These are phyloP conservation scores for Gymnocheta viridis DNA, from an alignment of 2,888 invertebrate species.

Conservation along the genomic window DNA sequence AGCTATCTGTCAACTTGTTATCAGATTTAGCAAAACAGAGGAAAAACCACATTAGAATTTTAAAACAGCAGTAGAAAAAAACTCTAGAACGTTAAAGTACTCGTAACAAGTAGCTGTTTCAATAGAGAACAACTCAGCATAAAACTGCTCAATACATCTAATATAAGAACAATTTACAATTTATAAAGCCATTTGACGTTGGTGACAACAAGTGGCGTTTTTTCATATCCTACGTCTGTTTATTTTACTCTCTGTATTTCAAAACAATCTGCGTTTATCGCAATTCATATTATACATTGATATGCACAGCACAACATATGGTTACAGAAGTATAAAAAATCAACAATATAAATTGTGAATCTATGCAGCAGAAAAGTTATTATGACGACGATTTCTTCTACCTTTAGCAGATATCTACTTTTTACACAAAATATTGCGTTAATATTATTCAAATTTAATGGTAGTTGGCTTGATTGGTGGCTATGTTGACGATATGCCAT, in stretches of 20 bases:
- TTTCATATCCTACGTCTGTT: slow-evolving; percentile 25
- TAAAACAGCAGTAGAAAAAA: slow-evolving; percentile 58
- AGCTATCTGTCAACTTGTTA: slow-evolving; percentile 69
- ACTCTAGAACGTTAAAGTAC: neutral
- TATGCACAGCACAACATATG: slow-evolving; percentile 60
- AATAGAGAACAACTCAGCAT: slow-evolving; percentile 21
- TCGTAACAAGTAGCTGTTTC: neutral
- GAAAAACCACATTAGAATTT: slow-evolving; percentile 64
- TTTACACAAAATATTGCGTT: slow-evolving; percentile 42
- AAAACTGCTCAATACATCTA: slow-evolving; percentile 41
- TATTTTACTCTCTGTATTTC: slow-evolving; percentile 25
- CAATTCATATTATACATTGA: slow-evolving; percentile 63
- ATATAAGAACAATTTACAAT: slow-evolving; percentile 53
- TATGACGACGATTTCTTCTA: slow-evolving; percentile 35
- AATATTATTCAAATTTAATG: slow-evolving; percentile 71
- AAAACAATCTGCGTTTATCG: slow-evolving; percentile 55
- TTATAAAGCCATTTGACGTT: slow-evolving; percentile 48
- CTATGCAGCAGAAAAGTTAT: slow-evolving; percentile 31
- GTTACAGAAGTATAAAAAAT: slow-evolving; percentile 25
- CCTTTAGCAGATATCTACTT: neutral
- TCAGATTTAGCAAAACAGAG: slow-evolving; percentile 61
- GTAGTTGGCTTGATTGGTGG: slow-evolving; percentile 70
- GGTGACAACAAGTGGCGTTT: slow-evolving; percentile 70
- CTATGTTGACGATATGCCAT: slow-evolving; percentile 68
- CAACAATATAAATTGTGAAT: slow-evolving; percentile 42